Evolutionary conservation across 1,140 invertebrate species (phyloP).

Genomic region (Holotrichia oblita): DNA sequence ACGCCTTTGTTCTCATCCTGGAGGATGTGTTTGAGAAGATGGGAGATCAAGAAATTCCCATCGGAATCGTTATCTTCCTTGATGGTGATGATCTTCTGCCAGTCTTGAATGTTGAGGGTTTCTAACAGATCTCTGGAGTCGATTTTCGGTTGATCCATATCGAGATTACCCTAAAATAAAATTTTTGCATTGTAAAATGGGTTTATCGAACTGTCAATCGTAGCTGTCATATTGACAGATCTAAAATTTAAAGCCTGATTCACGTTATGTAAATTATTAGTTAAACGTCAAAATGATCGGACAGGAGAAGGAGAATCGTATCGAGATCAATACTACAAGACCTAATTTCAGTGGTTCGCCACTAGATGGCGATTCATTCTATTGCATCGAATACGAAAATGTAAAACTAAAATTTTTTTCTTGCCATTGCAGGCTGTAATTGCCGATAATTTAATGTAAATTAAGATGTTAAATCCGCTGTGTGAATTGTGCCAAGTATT

Average conservation of each 20-base stretch:
- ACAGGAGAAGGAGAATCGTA: not conserved
- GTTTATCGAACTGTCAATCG: no score
- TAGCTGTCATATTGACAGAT: no score
- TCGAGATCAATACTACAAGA: not conserved
- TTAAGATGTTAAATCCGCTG: not conserved
- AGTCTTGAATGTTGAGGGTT: constrained; percentile 1
- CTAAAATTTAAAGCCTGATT: no score
- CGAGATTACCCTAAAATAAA: not conserved
- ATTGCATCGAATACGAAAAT: not conserved
- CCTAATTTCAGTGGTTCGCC: not conserved
- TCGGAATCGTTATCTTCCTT: constrained; percentile 72
- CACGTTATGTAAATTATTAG: no score
- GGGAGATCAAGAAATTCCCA: constrained; percentile 74
- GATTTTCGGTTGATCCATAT: not conserved
- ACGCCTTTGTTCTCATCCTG: constrained; percentile 66
- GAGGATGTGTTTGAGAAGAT: constrained; percentile 66
- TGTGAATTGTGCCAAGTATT: not conserved
- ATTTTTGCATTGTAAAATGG: not conserved
- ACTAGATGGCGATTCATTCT: not conserved
- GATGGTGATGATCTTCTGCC: not conserved
- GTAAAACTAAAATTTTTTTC: not conserved
- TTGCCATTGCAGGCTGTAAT: no score
- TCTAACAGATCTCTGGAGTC: not conserved
- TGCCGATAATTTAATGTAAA: no score
- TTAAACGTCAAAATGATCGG: no score